Evolutionary conservation across 2,113 vertebrate genomes (phyloP).

Genomic region (Syrmaticus mikado): DNA sequence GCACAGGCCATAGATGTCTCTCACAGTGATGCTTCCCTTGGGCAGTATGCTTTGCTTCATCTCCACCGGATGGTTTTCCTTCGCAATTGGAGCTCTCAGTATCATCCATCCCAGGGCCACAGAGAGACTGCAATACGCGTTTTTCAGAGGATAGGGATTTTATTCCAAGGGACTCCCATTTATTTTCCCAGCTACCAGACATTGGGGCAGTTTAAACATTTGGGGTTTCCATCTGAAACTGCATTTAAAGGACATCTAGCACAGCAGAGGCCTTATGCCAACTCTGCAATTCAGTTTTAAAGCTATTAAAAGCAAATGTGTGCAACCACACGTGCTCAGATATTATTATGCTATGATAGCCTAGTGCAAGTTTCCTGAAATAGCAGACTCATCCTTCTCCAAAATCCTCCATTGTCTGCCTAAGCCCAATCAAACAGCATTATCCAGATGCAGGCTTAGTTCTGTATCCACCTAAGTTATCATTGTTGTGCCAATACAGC

Average conservation of each 20-base stretch:
- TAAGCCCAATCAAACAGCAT: constrained; percentile 44
- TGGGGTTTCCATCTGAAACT: not conserved
- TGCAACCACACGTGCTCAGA: not conserved
- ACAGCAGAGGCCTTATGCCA: not conserved
- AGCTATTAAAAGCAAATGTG: not conserved
- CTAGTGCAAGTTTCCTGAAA: constrained; percentile 16
- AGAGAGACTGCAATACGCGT: not conserved
- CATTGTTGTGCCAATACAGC: not conserved
- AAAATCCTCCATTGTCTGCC: constrained; percentile 53
- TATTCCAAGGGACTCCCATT: not conserved
- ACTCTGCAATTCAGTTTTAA: not conserved
- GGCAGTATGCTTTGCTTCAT: not conserved
- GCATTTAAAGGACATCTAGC: not conserved
- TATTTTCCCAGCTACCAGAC: not conserved
- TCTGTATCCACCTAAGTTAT: not conserved
- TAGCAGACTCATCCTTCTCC: constrained; percentile 18
- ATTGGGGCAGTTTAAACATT: not conserved
- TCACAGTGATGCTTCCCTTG: not conserved
- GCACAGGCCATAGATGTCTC: not conserved
- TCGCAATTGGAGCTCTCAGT: not conserved
- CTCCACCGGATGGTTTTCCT: not conserved
- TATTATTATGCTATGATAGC: not conserved
- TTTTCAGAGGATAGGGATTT: not conserved
- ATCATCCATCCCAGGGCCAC: not conserved
- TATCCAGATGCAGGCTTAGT: constrained; percentile 30